Conservation (phyloP, 2,113 vertebrate species). For the Typhlomys cinereus region DNA sequence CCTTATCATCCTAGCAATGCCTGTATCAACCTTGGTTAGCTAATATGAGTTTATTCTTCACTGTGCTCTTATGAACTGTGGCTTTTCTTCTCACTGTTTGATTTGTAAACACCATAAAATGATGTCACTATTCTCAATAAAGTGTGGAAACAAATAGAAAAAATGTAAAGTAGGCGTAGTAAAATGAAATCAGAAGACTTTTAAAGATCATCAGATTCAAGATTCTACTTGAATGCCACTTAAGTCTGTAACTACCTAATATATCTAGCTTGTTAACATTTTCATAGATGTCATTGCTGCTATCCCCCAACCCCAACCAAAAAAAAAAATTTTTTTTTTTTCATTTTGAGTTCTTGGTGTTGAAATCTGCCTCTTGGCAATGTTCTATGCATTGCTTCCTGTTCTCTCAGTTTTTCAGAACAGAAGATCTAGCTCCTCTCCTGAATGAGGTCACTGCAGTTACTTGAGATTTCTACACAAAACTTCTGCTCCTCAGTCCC, state of each 20-base stretch:
- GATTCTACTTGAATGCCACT: neutral
- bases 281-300: neutral
- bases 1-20: conserved; percentile 42
- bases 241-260: neutral
- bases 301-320: neutral
- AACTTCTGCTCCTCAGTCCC: neutral
- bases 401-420: neutral
- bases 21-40: neutral
- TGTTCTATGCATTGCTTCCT: neutral
- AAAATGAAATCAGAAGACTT: neutral
- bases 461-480: neutral
- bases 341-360: neutral
- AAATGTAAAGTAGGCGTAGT: neutral
- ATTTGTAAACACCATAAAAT: conserved; percentile 9
- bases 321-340: neutral
- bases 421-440: neutral
- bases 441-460: neutral
- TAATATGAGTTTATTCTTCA: neutral
- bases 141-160: neutral
- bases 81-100: neutral
- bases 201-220: conserved; percentile 2
- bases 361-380: neutral
- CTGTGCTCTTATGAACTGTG: neutral
- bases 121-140: neutral
- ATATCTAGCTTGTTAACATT: neutral